Percentiles rank a stretch among this genome's conserved stretches.
Evolutionary conservation across 2,888 invertebrate genomes (phyloP).

Genomic region (Chrysomela aeneicollis): DNA sequence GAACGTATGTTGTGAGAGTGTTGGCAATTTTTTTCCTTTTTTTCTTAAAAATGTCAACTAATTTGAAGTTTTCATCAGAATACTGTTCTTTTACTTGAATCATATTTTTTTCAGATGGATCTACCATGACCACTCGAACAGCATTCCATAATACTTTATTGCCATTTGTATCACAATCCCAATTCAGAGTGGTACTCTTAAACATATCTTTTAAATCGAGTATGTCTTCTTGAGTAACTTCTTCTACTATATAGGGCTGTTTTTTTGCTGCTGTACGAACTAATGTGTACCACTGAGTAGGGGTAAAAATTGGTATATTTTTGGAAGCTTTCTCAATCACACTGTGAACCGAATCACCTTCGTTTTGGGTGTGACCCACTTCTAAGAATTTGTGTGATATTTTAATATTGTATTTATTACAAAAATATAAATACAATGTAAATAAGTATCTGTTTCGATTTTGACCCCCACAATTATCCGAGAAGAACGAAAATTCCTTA

Average conservation of each 20-base stretch:
- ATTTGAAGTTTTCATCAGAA: background rate
- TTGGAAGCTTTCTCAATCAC: constrained; percentile 10
- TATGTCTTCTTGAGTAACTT: constrained; percentile 12
- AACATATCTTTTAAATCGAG: constrained; percentile 13
- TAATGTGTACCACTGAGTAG: constrained; percentile 17
- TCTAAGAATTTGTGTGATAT: constrained; percentile 15
- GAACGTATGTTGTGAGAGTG: constrained; percentile 12
- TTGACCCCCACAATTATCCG: constrained; percentile 18
- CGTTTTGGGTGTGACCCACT: constrained; percentile 19
- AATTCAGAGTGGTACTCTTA: constrained; percentile 14
- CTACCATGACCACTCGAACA: constrained; percentile 17
- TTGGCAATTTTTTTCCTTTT: background rate
- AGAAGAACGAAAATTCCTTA: no score
- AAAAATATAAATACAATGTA: constrained; percentile 20
- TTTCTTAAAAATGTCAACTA: constrained; percentile 11
- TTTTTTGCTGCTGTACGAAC: constrained; percentile 7
- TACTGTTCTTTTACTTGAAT: constrained; percentile 14
- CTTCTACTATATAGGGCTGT: constrained; percentile 10
- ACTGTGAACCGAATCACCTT: constrained; percentile 20
- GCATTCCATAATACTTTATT: constrained; percentile 15
- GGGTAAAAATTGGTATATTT: constrained; percentile 21
- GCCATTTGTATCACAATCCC: constrained; percentile 17
- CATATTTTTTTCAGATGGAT: constrained; percentile 11
- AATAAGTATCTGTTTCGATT: constrained; percentile 18
- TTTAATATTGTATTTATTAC: constrained; percentile 17